Conservation (phyloP, 2,888 invertebrate species). For the Ormyrus rosae region DNA sequence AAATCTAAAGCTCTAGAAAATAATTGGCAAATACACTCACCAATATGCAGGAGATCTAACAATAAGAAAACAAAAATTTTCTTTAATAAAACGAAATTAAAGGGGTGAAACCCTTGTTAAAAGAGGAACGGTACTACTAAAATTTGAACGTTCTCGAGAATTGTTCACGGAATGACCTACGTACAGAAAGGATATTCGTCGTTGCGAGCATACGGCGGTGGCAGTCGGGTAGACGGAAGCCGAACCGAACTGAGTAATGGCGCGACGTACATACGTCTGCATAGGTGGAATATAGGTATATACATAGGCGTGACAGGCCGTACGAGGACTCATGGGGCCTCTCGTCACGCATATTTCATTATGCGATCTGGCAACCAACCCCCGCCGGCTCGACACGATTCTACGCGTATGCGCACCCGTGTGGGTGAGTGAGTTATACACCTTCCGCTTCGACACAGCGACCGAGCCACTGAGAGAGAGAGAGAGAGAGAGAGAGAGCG, state of each 20-base stretch:
- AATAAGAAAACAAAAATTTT: too few relatives aligned
- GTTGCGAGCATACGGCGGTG: neutral
- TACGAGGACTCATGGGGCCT: conserved; percentile 69
- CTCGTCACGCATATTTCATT: conserved; percentile 74
- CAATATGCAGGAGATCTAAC: too few relatives aligned
- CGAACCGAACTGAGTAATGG: conserved; percentile 67
- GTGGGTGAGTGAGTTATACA: conserved; percentile 33
- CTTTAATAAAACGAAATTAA: too few relatives aligned
- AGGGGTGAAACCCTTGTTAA: too few relatives aligned
- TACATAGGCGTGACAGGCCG: neutral
- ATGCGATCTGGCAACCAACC: conserved; percentile 68
- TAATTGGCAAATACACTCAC: too few relatives aligned
- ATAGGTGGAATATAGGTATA: neutral
- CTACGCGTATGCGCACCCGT: conserved; percentile 6
- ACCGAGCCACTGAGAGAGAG: conserved; percentile 33
- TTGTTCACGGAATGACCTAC: neutral
- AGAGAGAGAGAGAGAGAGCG: conserved; percentile 26
- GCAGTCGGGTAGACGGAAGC: conserved; percentile 58
- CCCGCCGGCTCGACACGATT: conserved; percentile 50
- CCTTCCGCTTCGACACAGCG: conserved; percentile 35
- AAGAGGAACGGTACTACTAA: neutral
- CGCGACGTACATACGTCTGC: conserved; percentile 18
- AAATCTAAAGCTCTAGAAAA: too few relatives aligned
- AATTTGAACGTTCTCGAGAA: neutral
- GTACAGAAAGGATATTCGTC: neutral